Evolutionary conservation across 2,797 vertebrate species (phyloP), one percentile per base, ranked within the genome.

Genomic region (Hypotaenidia okinawae): DNA sequence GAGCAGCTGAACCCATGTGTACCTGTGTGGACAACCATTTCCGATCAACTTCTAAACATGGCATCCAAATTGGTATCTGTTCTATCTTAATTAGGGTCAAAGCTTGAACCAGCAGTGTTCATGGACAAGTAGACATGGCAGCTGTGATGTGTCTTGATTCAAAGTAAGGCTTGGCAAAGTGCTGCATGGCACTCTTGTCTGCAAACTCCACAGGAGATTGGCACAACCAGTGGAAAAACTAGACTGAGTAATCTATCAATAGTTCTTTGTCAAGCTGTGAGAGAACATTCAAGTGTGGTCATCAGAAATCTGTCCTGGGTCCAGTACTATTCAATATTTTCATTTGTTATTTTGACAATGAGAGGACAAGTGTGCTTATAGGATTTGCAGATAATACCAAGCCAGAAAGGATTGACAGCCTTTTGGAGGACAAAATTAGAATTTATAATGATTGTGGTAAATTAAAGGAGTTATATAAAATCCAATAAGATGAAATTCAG

Each of bases 301-400:
- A 94, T 84, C 91, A 88, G 49, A 90, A 94, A 91, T 73, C 54
- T 94, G 89, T 94, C 91, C 70, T 55, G 62, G 30, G 45, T 94
- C 76, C 89, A 93, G 49, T 63, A 55, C 24, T 78, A 23, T 78
- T 95, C 73, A 61, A 32, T 93, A 75, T 69, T 80, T 91, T 89
- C 57, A 89, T 93, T 93, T 81, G 51, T 74, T 93, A 52, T 87
- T 96, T 94, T 94, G 90, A 90, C 77, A 96, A 75, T 13, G 15
- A 37, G 45, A 93, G 37, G 49, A 89, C 35, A 93, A 93, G 55
- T 14, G 11, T 17, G 66, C 73, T 84, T 88, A 51, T 32, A 62
- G 73, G 58, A 88, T 93, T 91, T 93, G 27, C 66, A 76, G 58
- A 33, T 43, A 91, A 75, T n/a, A 88, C 8, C 5, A 75, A 91